These are phyloP conservation scores for Aspidoscelis tigris DNA, from an alignment of 2,113 vertebrate genomes.

Conservation along the genomic window DNA sequence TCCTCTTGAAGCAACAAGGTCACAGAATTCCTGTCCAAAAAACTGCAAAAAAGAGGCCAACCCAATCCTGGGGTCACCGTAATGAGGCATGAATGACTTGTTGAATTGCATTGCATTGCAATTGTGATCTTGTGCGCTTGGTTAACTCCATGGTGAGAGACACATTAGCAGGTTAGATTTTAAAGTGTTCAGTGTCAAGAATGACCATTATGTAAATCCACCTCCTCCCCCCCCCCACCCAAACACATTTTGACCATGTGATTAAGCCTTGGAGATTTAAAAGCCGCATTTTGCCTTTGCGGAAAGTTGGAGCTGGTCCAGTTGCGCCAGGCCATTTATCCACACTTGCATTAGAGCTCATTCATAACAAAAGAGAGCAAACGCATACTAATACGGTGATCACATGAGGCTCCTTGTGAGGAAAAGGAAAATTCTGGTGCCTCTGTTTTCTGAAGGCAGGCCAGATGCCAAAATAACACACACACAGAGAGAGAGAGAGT, in stretches of 20 bases:
- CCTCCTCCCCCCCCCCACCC: neutral
- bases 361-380: conserved; percentile 2
- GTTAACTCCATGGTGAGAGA: neutral
- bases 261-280: conserved; percentile 15
- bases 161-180: neutral
- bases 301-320: neutral
- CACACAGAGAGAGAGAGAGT: neutral
- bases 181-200: neutral
- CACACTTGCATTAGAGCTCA: neutral
- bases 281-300: neutral
- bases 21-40: too few species aligned
- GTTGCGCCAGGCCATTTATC: neutral
- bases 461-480: neutral
- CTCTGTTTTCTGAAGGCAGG: neutral
- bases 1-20: too few species aligned
- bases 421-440: conserved; percentile 5
- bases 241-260: conserved; percentile 4
- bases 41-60: too few species aligned
- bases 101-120: neutral
- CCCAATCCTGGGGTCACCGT: neutral
- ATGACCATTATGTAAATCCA: neutral
- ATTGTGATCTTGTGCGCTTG: neutral
- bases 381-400: neutral
- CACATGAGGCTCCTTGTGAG: conserved; percentile 5
- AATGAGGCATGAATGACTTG: neutral